These are phyloP conservation scores for Ypsolopha sequella DNA, from an alignment of 2,888 invertebrate species.

Conservation along the genomic window DNA sequence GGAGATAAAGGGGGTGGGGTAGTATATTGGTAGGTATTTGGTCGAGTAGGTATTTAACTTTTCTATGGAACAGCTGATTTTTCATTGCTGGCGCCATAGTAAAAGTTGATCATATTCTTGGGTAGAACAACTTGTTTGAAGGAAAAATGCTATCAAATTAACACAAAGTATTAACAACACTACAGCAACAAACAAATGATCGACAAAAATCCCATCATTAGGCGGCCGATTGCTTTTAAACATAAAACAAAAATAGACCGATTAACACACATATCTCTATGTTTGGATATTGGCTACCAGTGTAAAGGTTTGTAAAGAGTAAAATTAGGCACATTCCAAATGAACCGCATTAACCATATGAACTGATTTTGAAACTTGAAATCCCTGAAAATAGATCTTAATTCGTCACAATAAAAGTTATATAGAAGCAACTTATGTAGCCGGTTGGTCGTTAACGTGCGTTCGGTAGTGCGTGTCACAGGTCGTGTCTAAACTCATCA, in stretches of 20 bases:
- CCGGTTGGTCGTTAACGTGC: conserved; percentile 16
- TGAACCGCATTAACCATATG: conserved; percentile 13
- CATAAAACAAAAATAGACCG: conserved; percentile 42
- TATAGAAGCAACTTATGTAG: background rate
- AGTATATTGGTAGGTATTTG: background rate
- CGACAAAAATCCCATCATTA: conserved; percentile 57
- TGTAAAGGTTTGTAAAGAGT: conserved; percentile 38
- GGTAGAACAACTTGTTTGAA: too few relatives aligned
- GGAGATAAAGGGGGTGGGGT: background rate
- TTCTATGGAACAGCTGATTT: too few relatives aligned
- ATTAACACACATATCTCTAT: conserved; percentile 8
- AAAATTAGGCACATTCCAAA: conserved; percentile 56
- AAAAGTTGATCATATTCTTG: too few relatives aligned
- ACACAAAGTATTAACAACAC: background rate
- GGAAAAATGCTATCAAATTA: too few relatives aligned
- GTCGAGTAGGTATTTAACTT: background rate
- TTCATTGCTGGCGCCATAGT: too few relatives aligned
- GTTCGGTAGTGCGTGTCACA: conserved; percentile 68
- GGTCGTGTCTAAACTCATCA: conserved; percentile 66
- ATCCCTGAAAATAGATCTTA: too few relatives aligned
- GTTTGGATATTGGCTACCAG: background rate
- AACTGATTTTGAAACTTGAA: background rate
- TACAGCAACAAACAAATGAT: conserved; percentile 4
- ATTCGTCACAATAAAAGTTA: background rate
- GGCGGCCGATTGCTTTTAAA: conserved; percentile 40